Evolutionary conservation across 2,113 vertebrate species (phyloP).

Genomic region (Sapajus apella): DNA sequence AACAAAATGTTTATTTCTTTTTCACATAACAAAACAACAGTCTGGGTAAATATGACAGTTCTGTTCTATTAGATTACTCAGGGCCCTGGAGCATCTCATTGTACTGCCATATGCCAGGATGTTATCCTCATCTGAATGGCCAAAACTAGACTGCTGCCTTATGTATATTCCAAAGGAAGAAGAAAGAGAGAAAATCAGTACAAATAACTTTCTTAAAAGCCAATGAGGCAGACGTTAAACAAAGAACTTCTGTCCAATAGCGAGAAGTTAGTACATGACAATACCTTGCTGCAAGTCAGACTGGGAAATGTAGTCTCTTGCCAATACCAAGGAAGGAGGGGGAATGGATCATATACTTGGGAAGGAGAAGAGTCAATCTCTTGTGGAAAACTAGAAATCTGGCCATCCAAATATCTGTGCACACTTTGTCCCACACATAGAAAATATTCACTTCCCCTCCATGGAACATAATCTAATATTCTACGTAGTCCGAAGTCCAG

Average conservation of each 20-base stretch:
- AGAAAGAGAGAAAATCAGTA: background rate
- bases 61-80: background rate
- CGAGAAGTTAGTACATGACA: background rate
- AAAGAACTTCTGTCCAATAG: background rate
- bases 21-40: background rate
- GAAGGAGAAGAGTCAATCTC: background rate
- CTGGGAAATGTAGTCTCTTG: background rate
- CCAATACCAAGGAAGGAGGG: background rate
- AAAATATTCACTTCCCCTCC: background rate
- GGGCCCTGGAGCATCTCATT: background rate
- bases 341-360: background rate
- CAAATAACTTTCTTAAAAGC: background rate
- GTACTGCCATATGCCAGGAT: background rate
- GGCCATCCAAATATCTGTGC: background rate
- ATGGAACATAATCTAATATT: background rate
- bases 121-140: background rate
- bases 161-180: background rate
- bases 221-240: background rate
- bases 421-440: background rate
- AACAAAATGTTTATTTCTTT: background rate
- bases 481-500: background rate
- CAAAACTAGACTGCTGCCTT: background rate
- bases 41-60: background rate
- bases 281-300: background rate
- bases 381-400: background rate